Evolutionary conservation across 2,888 invertebrate genomes (phyloP), one percentile per base, ranked within the genome.

Genomic region (Glyphotaelius pellucidus): DNA sequence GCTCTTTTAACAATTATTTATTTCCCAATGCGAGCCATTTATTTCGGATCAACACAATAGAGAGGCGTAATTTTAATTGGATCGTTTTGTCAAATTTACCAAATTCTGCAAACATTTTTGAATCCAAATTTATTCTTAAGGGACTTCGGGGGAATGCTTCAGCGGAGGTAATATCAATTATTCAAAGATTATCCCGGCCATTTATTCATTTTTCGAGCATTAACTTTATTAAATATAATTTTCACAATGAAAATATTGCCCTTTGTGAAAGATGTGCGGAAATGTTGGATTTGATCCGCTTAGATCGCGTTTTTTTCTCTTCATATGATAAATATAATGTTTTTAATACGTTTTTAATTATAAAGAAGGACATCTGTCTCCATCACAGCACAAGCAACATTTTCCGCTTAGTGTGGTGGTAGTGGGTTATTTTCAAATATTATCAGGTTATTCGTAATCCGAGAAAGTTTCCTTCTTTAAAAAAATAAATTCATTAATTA

Each of bases 1-100:
- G 30, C 81, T 15, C 15, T 81, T 32, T 81, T 32, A 81, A 81
- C 31, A 81, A 81, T 81, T 81, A 81, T 81, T 81, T 32, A 81
- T 14, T 32, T 81, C 32, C 30, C 32, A 81, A 31, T 12, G 81
- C 30, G 81, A 81, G 81, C 14, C 14, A 31, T 31, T 32, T 32
- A 32, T 81, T 81, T 31, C 15, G 19, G 81, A 81, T 81, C 14
- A 32, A 31, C 30, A 32, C 30, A 32, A 32, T 81, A 32, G 81
- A 81, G 32, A 31, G 32, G 19, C 32, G 31, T 31, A 19, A 81
- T 15, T 81, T 32, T 81, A 81, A 32, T 67, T 67, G 67, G 67
- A 67, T 67, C 67, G 67, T 67, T 67, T 67, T 67, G 67, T 25
- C 25, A 67, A 67, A 67, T 67, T 67, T 67, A 52, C 25, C 67